Conservation (phyloP, 2,888 invertebrate species). For the Epinotia brunnichana region DNA sequence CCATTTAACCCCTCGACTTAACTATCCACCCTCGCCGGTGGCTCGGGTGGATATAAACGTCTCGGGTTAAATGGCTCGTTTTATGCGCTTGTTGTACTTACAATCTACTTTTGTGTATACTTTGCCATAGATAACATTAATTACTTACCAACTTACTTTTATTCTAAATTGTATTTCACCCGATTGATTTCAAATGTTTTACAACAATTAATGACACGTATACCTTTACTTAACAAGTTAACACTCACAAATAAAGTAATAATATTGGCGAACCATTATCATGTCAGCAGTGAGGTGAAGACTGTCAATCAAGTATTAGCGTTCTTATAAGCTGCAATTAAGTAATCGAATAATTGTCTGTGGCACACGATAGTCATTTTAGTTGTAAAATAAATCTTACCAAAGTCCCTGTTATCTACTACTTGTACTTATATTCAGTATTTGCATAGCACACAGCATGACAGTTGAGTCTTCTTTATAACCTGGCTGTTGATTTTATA, state of each 20-base stretch:
- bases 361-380: not conserved
- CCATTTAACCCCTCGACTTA: too few species aligned
- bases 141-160: too few species aligned
- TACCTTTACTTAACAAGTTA: not conserved
- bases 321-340: constrained; percentile 22
- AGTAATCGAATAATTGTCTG: constrained; percentile 12
- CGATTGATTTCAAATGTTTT: not conserved
- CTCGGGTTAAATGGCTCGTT: too few species aligned
- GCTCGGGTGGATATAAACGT: too few species aligned
- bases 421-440: not conserved
- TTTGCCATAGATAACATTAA: too few species aligned
- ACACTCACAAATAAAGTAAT: not conserved
- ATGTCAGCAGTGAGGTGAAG: constrained; percentile 11
- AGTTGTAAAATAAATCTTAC: not conserved
- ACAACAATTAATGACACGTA: not conserved
- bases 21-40: too few species aligned
- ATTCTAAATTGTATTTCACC: not conserved
- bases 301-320: constrained; percentile 33
- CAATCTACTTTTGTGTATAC: too few species aligned
- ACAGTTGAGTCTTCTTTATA: too few species aligned
- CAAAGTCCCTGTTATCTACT: not conserved
- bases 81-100: too few species aligned
- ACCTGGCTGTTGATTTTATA: too few species aligned
- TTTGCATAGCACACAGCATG: not conserved
- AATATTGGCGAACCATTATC: constrained; percentile 19